Evolutionary conservation across 2,113 vertebrate genomes (phyloP).

Genomic region (Donacobius atricapilla): DNA sequence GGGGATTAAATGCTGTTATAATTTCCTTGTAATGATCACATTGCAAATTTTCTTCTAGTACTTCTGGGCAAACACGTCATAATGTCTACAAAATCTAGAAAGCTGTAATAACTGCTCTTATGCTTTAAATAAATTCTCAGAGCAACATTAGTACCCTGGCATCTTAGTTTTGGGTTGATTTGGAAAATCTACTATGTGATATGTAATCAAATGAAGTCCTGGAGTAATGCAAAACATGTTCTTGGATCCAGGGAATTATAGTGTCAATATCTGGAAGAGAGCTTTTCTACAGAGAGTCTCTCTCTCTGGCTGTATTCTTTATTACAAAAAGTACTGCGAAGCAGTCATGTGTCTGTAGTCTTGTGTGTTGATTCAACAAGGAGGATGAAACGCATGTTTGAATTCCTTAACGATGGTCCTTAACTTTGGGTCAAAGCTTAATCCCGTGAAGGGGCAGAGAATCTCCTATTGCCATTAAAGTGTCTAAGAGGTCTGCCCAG

Average conservation of each 20-base stretch:
- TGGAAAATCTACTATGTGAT: rapidly evolving
- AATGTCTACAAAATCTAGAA: neutral
- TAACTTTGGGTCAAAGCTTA: neutral
- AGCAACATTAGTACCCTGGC: neutral
- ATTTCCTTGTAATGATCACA: neutral
- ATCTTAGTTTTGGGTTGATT: neutral
- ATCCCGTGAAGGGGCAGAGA: rapidly evolving
- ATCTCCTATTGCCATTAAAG: neutral
- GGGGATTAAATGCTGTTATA: neutral
- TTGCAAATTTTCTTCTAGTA: neutral
- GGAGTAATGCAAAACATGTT: neutral
- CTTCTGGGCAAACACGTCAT: neutral
- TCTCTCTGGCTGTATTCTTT: neutral
- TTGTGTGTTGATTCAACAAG: neutral
- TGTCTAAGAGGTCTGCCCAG: neutral
- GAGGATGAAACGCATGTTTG: neutral
- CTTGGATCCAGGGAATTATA: neutral
- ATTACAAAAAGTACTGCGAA: neutral
- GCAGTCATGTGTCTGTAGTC: neutral
- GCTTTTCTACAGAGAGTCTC: neutral
- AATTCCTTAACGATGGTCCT: neutral
- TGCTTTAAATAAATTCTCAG: neutral
- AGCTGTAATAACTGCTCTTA: neutral
- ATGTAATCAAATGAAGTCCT: neutral
- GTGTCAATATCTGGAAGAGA: neutral